Evolutionary conservation across 2,113 vertebrate species (phyloP).

Genomic region (Sylvia atricapilla): DNA sequence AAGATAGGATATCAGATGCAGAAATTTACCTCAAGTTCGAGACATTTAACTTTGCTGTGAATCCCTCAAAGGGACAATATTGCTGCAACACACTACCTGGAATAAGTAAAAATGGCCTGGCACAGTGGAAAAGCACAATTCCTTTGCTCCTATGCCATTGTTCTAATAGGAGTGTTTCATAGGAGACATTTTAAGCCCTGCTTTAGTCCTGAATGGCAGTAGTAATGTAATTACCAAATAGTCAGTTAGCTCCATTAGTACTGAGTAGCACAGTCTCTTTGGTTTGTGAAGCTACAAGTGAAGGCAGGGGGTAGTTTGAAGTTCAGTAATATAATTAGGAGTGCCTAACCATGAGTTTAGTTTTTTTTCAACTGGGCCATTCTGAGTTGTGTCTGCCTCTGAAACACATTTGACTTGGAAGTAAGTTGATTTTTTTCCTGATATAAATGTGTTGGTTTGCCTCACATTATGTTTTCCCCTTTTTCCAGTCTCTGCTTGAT

Average conservation of each 20-base stretch:
- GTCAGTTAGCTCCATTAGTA: not conserved
- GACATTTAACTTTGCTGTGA: not conserved
- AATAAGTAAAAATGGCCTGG: not conserved
- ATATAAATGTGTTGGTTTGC: not conserved
- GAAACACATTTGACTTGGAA: not conserved
- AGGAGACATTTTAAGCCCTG: not conserved
- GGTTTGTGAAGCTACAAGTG: not conserved
- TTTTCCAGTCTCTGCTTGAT: conserved; percentile 89
- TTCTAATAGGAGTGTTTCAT: not conserved
- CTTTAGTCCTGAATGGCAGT: not conserved
- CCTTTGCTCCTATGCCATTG: not conserved
- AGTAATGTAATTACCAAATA: not conserved
- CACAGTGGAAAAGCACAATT: not conserved
- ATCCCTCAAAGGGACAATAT: not conserved
- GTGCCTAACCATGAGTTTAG: not conserved
- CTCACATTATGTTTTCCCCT: not conserved
- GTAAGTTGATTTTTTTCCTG: not conserved
- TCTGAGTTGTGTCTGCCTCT: not conserved
- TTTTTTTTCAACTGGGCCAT: not conserved
- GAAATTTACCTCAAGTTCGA: not conserved
- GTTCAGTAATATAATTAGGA: not conserved
- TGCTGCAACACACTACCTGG: not conserved
- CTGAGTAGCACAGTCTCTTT: not conserved
- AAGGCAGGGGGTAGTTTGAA: not conserved
- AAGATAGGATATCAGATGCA: not conserved